Conservation (phyloP, 1,140 invertebrate species). For the Leptinotarsa lineolata region DNA sequence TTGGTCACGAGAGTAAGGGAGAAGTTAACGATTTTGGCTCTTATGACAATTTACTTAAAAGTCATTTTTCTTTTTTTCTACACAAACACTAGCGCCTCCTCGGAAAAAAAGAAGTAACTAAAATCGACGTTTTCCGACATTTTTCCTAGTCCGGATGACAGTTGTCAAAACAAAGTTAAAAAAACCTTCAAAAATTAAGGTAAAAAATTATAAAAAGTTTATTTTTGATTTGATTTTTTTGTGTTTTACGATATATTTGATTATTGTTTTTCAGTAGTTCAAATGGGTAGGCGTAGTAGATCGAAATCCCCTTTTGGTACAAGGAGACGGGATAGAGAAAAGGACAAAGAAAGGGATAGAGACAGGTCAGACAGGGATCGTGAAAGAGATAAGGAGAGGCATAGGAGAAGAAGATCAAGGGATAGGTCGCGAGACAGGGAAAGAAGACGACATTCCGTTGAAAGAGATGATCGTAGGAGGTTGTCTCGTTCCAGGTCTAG, state of each 20-base stretch:
- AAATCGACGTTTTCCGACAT: slow-evolving; percentile 51
- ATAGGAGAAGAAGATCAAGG: slow-evolving; percentile 61
- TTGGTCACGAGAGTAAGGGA: not conserved
- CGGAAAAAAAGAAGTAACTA: slow-evolving; percentile 51
- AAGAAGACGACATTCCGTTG: slow-evolving; percentile 53
- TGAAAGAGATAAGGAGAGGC: slow-evolving; percentile 60
- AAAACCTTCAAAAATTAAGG: slow-evolving; percentile 37
- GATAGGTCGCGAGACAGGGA: slow-evolving; percentile 60
- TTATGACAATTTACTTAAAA: slow-evolving; percentile 17
- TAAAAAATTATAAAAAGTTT: slow-evolving; percentile 42
- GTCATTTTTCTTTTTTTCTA: not conserved
- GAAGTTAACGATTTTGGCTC: slow-evolving; percentile 24
- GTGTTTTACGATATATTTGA: not conserved
- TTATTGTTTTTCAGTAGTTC: slow-evolving; percentile 30
- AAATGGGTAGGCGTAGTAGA: slow-evolving; percentile 53
- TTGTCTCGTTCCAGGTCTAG: slow-evolving; percentile 59
- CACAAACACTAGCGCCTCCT: slow-evolving; percentile 48
- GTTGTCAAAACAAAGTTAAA: slow-evolving; percentile 46
- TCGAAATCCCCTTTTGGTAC: slow-evolving; percentile 50
- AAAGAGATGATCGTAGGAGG: slow-evolving; percentile 59
- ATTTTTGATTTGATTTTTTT: slow-evolving; percentile 33
- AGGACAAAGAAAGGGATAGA: slow-evolving; percentile 56
- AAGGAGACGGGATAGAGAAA: slow-evolving; percentile 50
- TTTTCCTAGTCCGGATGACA: slow-evolving; percentile 46
- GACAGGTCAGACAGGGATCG: slow-evolving; percentile 57